Conservation (phyloP, 2,888 invertebrate genomes). For the Microctonus hyperodae region DNA sequence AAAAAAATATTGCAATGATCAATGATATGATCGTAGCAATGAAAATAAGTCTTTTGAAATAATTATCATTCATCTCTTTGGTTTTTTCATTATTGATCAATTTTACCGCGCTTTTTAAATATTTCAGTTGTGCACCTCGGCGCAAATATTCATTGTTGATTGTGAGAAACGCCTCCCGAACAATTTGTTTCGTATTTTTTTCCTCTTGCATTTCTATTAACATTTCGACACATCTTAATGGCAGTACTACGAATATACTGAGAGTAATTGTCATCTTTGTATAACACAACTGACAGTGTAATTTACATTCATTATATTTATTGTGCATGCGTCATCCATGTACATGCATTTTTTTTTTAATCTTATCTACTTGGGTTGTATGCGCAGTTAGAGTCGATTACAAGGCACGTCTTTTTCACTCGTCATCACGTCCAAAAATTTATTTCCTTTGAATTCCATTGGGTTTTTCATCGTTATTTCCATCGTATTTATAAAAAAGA, state of each 20-base stretch:
- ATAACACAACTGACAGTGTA: neutral
- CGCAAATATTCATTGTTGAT: conserved; percentile 47
- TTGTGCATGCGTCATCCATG: conserved; percentile 4
- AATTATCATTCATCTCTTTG: conserved; percentile 27
- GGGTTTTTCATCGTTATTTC: conserved; percentile 17
- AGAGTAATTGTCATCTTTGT: conserved; percentile 6
- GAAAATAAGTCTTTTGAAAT: conserved; percentile 37
- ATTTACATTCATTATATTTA: neutral
- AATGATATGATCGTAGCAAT: conserved; percentile 27
- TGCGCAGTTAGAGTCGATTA: too few relatives aligned
- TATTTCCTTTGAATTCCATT: neutral
- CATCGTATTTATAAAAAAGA: neutral
- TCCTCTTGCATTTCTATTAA: conserved; percentile 42
- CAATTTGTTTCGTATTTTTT: conserved; percentile 32
- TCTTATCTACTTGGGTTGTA: conserved; percentile 2
- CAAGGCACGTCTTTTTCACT: neutral
- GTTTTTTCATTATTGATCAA: conserved; percentile 17
- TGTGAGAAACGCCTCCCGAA: conserved; percentile 45
- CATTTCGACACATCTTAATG: conserved; percentile 5
- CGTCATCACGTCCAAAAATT: neutral
- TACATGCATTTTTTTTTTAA: conserved; percentile 37
- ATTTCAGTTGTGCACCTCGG: conserved; percentile 46
- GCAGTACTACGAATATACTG: neutral
- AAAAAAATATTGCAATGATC: conserved; percentile 12
- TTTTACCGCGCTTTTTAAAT: conserved; percentile 41